Conservation (phyloP, 92 coral and sea anemone genomes). For the Palythoa grandiflora region DNA sequence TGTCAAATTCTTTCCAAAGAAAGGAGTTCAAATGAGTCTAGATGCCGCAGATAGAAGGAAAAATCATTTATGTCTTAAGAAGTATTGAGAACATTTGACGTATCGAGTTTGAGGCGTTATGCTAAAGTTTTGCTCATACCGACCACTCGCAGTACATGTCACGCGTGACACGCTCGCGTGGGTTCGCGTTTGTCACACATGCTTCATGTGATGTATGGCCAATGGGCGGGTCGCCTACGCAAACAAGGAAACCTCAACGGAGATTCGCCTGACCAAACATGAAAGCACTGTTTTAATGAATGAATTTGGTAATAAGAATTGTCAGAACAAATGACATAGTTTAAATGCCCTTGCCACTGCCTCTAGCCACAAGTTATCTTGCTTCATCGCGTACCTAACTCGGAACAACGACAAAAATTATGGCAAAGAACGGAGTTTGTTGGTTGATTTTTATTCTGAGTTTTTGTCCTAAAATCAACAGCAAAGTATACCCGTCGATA, state of each 20-base stretch:
- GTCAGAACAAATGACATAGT: background rate
- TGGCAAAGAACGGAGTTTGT: background rate
- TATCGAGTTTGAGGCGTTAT: too few species aligned
- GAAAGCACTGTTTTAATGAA: background rate
- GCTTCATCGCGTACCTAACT: background rate
- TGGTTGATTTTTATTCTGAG: constrained; percentile 6
- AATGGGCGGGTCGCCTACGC: background rate
- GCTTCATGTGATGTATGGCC: background rate
- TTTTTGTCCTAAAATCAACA: background rate
- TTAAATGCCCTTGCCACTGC: background rate
- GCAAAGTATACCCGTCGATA: background rate
- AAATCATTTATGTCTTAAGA: too few species aligned
- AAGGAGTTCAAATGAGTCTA: too few species aligned
- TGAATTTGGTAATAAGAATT: background rate
- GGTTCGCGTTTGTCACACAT: background rate
- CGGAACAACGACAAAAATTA: background rate
- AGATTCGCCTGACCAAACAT: constrained; percentile 13
- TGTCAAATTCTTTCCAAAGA: too few species aligned
- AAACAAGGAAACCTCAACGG: background rate
- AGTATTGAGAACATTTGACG: too few species aligned
- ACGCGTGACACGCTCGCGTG: too few species aligned
- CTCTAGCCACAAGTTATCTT: background rate
- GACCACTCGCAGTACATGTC: too few species aligned
- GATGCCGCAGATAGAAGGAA: too few species aligned
- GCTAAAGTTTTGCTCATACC: too few species aligned